Base-by-base conservation (phyloP, 2,797 vertebrate species). In the Bucorvus abyssinicus region DNA sequence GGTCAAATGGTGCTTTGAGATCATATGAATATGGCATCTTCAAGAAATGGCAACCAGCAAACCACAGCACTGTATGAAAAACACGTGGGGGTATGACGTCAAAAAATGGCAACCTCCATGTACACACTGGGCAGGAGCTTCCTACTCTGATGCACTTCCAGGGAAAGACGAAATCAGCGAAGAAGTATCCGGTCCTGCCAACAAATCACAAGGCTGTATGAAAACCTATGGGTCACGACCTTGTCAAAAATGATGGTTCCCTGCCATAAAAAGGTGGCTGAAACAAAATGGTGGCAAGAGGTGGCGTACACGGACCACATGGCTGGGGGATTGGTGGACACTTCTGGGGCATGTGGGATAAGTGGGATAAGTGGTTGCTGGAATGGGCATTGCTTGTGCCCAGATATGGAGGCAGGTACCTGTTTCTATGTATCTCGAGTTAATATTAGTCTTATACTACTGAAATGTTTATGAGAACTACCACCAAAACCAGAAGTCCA, bases 311-410 rank as follows among this genome's bases (percentile, higher is more conserved):
- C 3, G 57, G 56, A 6, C 19, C 8, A 2, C 4, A 5, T n/a
- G 19, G 57, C 22, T 12, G 3, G 8, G 50, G 26, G 0, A 13
- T 2, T 36, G 38, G 22, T 19, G 20, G 23, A 69, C 13, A 57
- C 4, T 34, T 40, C 24, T 24, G 26, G n/a, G 12, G 18, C 9
- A 34, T 40, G 32, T 44, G 29, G 42, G 21, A 9, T 32, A 52
- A 68, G 32, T 44, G 29, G 42, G 21, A 9, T 32, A 52, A 68
- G 9, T 12, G 52, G 5, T 4, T 80, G 14, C 26, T 79, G 32
- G 44, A 53, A 63, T 20, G n/a, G 30, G 4, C 3, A 6, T 4
- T 0, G 1, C 9, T 56, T 40, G 15, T 27, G 7, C 8, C 21
- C 18, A 24, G 12, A 22, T 6, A 7, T 49, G 17, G 5, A 20